Base-by-base conservation (phyloP, 2,113 vertebrate genomes). In the Aleadryas rufinucha region DNA sequence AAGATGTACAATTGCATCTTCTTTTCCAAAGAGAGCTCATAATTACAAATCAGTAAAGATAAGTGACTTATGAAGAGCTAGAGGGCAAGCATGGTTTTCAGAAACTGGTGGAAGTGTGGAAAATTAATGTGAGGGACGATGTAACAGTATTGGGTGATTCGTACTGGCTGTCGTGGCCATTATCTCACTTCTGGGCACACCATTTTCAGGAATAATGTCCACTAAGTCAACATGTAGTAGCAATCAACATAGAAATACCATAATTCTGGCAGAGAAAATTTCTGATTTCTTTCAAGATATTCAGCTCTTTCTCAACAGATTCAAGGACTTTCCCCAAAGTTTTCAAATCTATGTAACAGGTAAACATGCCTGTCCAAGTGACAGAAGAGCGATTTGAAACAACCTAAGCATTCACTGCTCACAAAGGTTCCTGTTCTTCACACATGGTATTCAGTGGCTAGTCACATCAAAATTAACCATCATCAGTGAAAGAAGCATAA, bases 21-120 rank as follows among this genome's bases (percentile, higher is more conserved):
- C 93, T 89, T 89, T 89, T 69, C 41, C 56, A 70, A 79, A 76
- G 52, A 87, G 42, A 79, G 33, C 11, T 47, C 30, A 44, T 74
- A 94, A 96, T 95, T 88, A 76, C 77, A 91, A 80, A 93, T 91
- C 87, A 86, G 70, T 79, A 71, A 90, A 91, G 83, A 66, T 61
- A 87, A 72, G 61, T 69, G 84, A 91, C 53, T 96, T 94, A 80
- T 11, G 47, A 81, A 87, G 66, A 93, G 42, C 66, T 91, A 84
- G 45, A 90, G 66, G 70, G 63, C 70, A 94, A 79, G 50, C 30
- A 37, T 54, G n/a, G 57, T 83, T 96, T 87, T 91, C 79, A 91
- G 66, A 87, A 93, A 79, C 52, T 41, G 8, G 17, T 16, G 6
- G 65, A 88, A 93, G 89, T 61, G 35, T 80, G 49, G n/a, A 60